Evolutionary conservation across 2,797 vertebrate genomes (phyloP).

Genomic region (Phalloptychus januarius): DNA sequence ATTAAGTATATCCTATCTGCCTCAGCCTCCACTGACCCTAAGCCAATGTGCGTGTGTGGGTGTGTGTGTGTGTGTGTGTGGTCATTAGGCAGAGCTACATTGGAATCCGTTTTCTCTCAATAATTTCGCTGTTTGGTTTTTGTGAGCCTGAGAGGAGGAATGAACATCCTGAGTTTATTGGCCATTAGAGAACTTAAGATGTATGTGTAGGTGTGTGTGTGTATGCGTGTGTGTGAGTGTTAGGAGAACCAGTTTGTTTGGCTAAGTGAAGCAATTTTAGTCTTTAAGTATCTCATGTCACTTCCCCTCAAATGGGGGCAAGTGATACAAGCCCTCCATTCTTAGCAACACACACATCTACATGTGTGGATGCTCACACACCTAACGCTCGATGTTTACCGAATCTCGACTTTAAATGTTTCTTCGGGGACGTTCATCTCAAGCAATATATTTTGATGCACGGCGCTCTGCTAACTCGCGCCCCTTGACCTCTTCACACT

Average conservation of each 20-base stretch:
- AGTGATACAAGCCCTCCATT: constrained; percentile 69
- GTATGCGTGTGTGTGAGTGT: constrained; percentile 5
- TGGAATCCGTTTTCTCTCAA: constrained; percentile 75
- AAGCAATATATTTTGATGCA: constrained; percentile 17
- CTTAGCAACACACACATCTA: constrained; percentile 41
- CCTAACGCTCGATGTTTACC: constrained; percentile 4
- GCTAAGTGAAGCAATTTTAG: constrained; percentile 79
- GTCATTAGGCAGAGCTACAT: constrained; percentile 70
- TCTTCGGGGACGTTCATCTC: constrained; percentile 8
- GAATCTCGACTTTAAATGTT: constrained; percentile 25
- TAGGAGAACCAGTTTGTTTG: constrained; percentile 74
- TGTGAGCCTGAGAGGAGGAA: constrained; percentile 74
- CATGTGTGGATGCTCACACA: constrained; percentile 10
- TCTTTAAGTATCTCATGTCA: constrained; percentile 80
- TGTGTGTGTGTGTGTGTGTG: constrained; percentile 46
- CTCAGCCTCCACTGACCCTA: constrained; percentile 66
- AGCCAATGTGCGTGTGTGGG: constrained; percentile 24
- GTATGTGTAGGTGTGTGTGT: constrained; percentile 14
- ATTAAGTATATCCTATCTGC: constrained; percentile 75
- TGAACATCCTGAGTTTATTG: constrained; percentile 81
- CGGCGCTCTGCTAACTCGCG: neutral
- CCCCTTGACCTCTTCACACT: neutral
- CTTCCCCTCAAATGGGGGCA: constrained; percentile 75
- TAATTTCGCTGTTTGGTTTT: constrained; percentile 77
- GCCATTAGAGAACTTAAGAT: constrained; percentile 73